Evolutionary conservation across 2,113 vertebrate genomes (phyloP).

Genomic region (Neodontobutis hainanensis): DNA sequence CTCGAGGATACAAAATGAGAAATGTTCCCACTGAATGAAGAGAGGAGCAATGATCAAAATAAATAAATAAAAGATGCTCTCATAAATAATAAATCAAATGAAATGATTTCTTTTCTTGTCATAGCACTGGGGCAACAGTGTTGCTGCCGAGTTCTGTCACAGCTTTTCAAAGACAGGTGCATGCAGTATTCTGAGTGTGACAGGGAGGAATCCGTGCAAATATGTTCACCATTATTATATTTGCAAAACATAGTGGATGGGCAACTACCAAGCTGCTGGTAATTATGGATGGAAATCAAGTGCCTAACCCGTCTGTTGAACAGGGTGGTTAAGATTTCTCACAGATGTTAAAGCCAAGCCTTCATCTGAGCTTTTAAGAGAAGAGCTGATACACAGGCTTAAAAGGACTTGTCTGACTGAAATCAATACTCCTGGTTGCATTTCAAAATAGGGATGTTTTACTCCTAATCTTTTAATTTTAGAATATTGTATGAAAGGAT

Average conservation of each 20-base stretch:
- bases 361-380: slow-evolving; percentile 10
- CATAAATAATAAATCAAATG: slow-evolving; percentile 66
- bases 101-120: slow-evolving; percentile 57
- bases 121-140: slow-evolving; percentile 21
- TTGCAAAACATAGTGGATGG: slow-evolving; percentile 57
- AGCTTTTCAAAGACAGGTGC: slow-evolving; percentile 47
- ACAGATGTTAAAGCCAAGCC: slow-evolving; percentile 45
- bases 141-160: slow-evolving; percentile 37
- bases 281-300: slow-evolving; percentile 66
- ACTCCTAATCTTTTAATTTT: background rate
- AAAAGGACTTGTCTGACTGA: slow-evolving; percentile 12
- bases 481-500: background rate
- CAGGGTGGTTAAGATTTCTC: slow-evolving; percentile 33
- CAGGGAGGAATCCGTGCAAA: slow-evolving; percentile 45
- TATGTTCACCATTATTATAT: slow-evolving; percentile 47
- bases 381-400: slow-evolving; percentile 22
- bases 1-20: slow-evolving; percentile 23
- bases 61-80: slow-evolving; percentile 53
- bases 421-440: slow-evolving; percentile 1
- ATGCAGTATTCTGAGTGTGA: slow-evolving; percentile 17
- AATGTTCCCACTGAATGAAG: slow-evolving; percentile 21
- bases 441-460: background rate
- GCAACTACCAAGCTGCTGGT: slow-evolving; percentile 54
- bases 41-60: slow-evolving; percentile 48
- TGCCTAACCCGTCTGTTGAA: slow-evolving; percentile 51